A percentile compares a stretch with the other conserved stretches of the same genome.
Conservation (phyloP, 2,113 vertebrate genomes). For the Phyllostomus discolor region DNA sequence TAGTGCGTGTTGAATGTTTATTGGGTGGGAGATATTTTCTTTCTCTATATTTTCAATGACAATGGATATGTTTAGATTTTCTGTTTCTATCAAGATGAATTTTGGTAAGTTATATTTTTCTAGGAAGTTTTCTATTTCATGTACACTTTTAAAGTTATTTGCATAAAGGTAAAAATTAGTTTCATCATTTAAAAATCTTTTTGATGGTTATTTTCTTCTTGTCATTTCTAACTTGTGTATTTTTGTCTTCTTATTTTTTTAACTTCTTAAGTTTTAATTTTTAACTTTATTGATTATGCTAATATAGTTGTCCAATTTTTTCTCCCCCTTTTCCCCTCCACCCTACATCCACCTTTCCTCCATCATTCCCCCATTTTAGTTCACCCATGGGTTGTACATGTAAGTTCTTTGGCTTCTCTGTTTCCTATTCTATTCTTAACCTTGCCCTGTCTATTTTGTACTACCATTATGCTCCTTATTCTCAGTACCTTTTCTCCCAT, state of each 20-base stretch:
- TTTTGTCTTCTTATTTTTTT: background rate
- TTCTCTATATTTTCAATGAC: background rate
- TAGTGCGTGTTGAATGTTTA: background rate
- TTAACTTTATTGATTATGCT: no score
- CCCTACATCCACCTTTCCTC: no score
- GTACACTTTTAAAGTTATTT: background rate
- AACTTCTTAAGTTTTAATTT: background rate
- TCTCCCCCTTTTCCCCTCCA: no score
- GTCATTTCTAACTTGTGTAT: slow-evolving; percentile 26
- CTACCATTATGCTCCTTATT: no score
- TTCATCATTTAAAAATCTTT: background rate
- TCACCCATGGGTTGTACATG: no score
- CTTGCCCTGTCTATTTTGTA: no score
- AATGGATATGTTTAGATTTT: background rate
- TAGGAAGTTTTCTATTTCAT: slow-evolving; percentile 4
- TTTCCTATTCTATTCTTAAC: no score
- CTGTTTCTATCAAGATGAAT: background rate
- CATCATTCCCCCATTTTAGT: no score
- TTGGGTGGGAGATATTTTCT: background rate
- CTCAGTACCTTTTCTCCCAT: no score
- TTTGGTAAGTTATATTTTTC: background rate
- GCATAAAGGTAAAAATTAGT: background rate
- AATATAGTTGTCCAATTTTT: no score
- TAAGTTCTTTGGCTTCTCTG: no score
- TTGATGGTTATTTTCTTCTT: slow-evolving; percentile 7